Percentiles rank a stretch among this genome's conserved stretches.
phyloP scores from a whole-genome alignment of 1,140 invertebrate species.

The Neotoxoptera formosana region DNA sequence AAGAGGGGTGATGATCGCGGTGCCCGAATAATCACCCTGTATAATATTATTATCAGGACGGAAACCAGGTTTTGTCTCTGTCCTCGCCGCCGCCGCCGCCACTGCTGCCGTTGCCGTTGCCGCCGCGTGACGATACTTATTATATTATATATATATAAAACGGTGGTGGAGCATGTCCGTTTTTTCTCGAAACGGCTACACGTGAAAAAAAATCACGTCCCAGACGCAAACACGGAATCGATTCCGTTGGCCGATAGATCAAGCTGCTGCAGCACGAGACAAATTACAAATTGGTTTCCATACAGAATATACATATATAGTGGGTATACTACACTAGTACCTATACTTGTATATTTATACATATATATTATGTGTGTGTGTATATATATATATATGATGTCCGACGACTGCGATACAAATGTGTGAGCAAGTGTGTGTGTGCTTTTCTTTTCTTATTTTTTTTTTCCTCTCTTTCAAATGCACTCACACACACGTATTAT shows the following conservation, averaged over 20 bases:
- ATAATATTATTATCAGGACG: no score
- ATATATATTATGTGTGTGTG: neutral
- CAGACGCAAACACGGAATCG: conserved; percentile 43
- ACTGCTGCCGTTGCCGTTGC: neutral
- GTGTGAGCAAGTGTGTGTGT: neutral
- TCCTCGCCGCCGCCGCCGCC: neutral
- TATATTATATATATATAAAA: neutral
- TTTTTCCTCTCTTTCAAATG: neutral
- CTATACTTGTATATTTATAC: neutral
- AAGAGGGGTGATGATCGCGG: no score
- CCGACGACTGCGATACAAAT: neutral
- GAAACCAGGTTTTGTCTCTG: conserved; percentile 45
- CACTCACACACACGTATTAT: neutral
- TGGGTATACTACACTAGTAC: no score
- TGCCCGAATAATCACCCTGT: no score
- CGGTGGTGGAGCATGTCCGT: conserved; percentile 48
- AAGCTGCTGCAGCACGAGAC: conserved; percentile 46
- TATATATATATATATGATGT: no score
- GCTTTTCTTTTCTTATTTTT: neutral
- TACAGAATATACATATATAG: neutral
- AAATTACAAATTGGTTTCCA: conserved; percentile 55
- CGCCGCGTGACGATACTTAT: conserved; percentile 1
- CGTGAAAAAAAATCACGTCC: conserved; percentile 43
- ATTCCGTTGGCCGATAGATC: conserved; percentile 51
- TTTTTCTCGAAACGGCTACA: conserved; percentile 9